Base-by-base conservation (phyloP, 2,113 vertebrate genomes). In the Callionymus lyra region DNA sequence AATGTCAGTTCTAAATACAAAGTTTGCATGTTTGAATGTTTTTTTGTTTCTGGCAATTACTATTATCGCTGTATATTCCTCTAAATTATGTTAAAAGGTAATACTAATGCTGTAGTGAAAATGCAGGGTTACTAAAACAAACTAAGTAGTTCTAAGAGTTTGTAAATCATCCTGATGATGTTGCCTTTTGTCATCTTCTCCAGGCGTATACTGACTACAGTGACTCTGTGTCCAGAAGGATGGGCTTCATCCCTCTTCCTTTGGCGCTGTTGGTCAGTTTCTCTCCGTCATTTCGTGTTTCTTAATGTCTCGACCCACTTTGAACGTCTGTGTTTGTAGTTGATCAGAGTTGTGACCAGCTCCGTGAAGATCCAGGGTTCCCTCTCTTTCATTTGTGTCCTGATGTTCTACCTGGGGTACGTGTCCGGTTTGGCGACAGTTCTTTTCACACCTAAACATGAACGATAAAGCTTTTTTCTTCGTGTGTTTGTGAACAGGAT, bases 171-270 rank as follows among this genome's bases (percentile, higher is more conserved):
- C 21, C 8, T 27, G 21, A 8, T 8, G 21, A 27, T 5, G 8
- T 8, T 27, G 4, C 8, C 21, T 27, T 27, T 8, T 27, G 21
- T 8, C 8, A 8, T 27, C 4, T 27, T 8, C 21, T 50, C n/a
- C 68, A 99, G 95, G 95, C 95, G 0, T 98, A 97, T 41, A 98
- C 94, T 38, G 95, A 99, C 80, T 97, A 99, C 77, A 99, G 94
- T 35, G 95, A 99, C 77, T 93, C 93, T 0, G 95, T 99, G 35
- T 97, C 95, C 17, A 89, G 95, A 63, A 87, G 95, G 74, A 99
- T 99, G 95, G 95, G 95, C 2, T 99, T 99, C 65, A 99, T 98
- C 70, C 95, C 95, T 19, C 94, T 99, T 74, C 94, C 95, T 2
- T 66, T 99, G 31, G 94, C 95, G 59, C 86, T 99, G 44, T 69